phyloP scores from a whole-genome alignment of 35 echinoderm and acorn worm species.

The Ophiothrix spiculata region DNA sequence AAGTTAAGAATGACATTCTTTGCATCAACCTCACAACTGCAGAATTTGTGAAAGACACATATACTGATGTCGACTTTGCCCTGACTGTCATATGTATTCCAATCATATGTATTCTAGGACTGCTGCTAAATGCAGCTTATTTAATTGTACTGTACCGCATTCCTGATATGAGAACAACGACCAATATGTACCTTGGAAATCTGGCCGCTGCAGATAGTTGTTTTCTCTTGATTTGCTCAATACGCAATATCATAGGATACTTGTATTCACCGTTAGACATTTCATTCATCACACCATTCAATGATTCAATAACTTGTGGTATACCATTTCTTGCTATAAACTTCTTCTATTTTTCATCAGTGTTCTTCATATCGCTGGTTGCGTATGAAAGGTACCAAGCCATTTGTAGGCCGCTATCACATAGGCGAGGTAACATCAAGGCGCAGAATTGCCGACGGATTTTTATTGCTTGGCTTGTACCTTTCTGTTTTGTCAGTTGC shows the following conservation, averaged over 20 bases:
- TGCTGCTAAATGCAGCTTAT: neutral
- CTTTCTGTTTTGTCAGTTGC: neutral
- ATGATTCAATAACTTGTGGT: neutral
- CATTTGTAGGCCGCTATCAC: neutral
- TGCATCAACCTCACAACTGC: no score
- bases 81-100: no score
- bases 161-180: neutral
- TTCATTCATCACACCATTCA: neutral
- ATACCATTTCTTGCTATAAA: neutral
- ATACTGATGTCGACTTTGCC: no score
- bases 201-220: neutral
- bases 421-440: neutral
- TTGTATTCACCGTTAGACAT: neutral
- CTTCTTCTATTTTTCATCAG: neutral
- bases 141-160: neutral
- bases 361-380: neutral
- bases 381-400: neutral
- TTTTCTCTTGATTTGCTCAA: neutral
- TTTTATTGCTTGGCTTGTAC: neutral
- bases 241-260: neutral
- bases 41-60: no score
- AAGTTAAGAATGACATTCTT: no score
- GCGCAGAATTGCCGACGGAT: neutral
- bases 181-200: neutral
- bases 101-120: neutral